Base-by-base conservation (phyloP, 2,113 vertebrate genomes). In the Corynorhinus townsendii region DNA sequence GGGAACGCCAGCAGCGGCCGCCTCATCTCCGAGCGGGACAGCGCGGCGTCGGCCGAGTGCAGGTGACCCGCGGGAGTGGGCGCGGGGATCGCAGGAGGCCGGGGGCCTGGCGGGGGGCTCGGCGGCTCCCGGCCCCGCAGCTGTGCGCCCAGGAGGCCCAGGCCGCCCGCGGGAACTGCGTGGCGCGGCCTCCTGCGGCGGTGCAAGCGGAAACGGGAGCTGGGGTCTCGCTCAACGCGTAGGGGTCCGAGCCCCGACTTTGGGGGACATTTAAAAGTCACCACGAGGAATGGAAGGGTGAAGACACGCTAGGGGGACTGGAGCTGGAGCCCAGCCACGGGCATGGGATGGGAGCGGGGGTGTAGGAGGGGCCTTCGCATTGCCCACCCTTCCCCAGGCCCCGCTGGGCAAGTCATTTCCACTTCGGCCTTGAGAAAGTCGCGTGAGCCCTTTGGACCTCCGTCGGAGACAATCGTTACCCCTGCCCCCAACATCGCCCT, bases 41-140 rank as follows among this genome's bases (percentile, higher is more conserved):
- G 2, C 47, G 17, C 28, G 0, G 49, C 26, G 3, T 30, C 38
- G 11, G 40, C 88, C 4, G 17, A 86, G 81, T 4, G 64, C 81
- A 93, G 97, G 96, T 93, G 90, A 91, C 64, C 30, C 1, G 38
- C 49, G 19, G 43, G 40, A 40, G 35, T 56, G 45, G 12, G 26
- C 15, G 26, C 26, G 12, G 24, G 47, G 84, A 71, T n/a, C 10
- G 15, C 33, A 11, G 56, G 43, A 47, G 68, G 45, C 14, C 17
- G 3, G 22, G 35, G 64, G 0, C 19, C 4, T 8, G 24, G 62
- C 10, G 35, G 52, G 15, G 19, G 66, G 26, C 20, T 24, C 20
- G 3, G 12, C 14, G 22, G 47, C 5, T 52, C 30, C 38, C 3
- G 22, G 71, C 14, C 5, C 35, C 24, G 33, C 54, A 4, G 30